Conservation (phyloP, 2,113 vertebrate species). For the Tachycineta bicolor region DNA sequence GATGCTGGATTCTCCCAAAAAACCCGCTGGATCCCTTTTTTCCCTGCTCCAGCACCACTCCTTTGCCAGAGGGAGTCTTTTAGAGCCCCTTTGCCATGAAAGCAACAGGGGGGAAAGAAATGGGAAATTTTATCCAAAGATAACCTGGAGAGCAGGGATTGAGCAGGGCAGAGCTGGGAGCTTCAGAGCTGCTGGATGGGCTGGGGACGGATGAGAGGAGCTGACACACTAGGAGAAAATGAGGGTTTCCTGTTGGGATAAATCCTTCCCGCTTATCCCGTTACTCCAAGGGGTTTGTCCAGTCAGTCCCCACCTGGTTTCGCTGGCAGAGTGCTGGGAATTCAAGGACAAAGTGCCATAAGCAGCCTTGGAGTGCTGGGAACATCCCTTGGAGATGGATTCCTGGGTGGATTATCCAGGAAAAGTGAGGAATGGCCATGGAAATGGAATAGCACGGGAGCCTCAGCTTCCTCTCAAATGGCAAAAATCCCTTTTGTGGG, state of each 20-base stretch:
- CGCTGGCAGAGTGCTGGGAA: neutral
- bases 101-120: neutral
- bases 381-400: neutral
- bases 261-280: neutral
- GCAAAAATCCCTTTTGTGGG: neutral
- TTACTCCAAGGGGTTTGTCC: neutral
- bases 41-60: neutral
- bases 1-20: neutral
- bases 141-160: rapidly evolving
- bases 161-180: neutral
- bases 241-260: neutral
- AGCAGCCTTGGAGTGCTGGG: neutral
- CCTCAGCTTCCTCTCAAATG: neutral
- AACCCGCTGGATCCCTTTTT: neutral
- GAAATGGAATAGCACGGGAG: neutral
- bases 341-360: neutral
- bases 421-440: neutral
- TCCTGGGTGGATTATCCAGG: neutral
- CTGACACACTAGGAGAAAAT: neutral
- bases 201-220: neutral
- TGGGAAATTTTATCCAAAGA: neutral
- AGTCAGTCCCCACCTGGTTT: neutral
- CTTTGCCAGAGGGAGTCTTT: neutral
- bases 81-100: neutral
- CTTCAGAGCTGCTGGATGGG: neutral